Percentiles rank a stretch among this genome's conserved stretches.
Conservation (phyloP, 2,888 invertebrate genomes). For the Iselma pallidipennis region DNA sequence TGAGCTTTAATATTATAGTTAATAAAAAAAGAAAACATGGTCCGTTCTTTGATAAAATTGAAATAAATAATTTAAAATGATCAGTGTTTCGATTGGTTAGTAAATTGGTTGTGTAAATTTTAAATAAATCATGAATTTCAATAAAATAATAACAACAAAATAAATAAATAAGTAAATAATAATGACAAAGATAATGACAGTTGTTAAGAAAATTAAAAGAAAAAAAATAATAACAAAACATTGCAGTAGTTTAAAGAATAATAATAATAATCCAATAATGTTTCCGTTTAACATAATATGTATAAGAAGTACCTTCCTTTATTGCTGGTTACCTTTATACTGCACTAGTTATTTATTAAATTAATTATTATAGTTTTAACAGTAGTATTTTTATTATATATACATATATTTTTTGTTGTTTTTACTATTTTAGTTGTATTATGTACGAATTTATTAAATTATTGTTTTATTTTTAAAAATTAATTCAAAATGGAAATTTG, state of each 20-base stretch:
- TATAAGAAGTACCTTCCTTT: constrained; percentile 13
- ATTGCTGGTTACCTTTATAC: constrained; percentile 22
- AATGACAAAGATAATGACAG: neutral
- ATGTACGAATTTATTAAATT: neutral
- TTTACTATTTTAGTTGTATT: neutral
- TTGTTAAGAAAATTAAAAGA: neutral
- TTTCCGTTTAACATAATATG: constrained; percentile 2
- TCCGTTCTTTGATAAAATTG: neutral
- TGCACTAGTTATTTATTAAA: constrained; percentile 18
- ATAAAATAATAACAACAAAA: too few species aligned
- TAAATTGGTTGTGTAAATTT: too few species aligned
- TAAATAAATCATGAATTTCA: neutral
- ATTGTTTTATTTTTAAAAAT: neutral
- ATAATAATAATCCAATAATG: neutral
- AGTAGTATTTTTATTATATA: constrained; percentile 7
- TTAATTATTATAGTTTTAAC: constrained; percentile 3
- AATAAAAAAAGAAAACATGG: neutral
- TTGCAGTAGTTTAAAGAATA: constrained; percentile 14
- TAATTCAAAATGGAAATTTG: constrained; percentile 6
- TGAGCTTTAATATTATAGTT: neutral
- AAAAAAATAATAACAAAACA: constrained; percentile 1
- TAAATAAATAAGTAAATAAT: too few species aligned
- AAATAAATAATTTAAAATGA: neutral
- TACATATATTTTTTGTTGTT: neutral
- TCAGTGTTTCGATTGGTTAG: neutral